A percentile compares a stretch with the other conserved stretches of the same genome.
These are phyloP conservation scores for Troilus luridus DNA, from an alignment of 2,888 invertebrate genomes.

Conservation along the genomic window DNA sequence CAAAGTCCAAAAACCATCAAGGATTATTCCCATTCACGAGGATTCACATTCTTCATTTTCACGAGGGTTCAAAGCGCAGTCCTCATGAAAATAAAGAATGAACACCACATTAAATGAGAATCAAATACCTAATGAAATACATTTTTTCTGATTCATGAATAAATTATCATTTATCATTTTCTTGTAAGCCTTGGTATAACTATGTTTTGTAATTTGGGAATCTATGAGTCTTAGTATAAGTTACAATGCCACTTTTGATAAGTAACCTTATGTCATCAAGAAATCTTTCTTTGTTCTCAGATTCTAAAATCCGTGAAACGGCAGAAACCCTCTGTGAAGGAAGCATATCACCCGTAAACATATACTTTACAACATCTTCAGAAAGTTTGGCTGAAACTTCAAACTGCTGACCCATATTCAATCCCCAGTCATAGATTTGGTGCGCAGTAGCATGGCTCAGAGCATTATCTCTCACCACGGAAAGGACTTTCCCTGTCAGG, in stretches of 20 bases:
- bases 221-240: slow-evolving; percentile 29
- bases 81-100: neutral
- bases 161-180: neutral
- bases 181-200: neutral
- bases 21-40: neutral
- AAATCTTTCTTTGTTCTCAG: slow-evolving; percentile 57
- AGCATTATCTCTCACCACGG: slow-evolving; percentile 64
- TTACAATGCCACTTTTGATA: slow-evolving; percentile 20
- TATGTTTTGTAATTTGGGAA: neutral
- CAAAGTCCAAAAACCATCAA: neutral
- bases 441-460: slow-evolving; percentile 64
- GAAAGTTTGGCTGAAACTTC: slow-evolving; percentile 60
- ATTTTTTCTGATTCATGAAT: neutral
- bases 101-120: neutral
- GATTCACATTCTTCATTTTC: no score
- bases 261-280: slow-evolving; percentile 42
- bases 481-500: slow-evolving; percentile 64
- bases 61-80: neutral
- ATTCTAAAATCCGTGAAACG: slow-evolving; percentile 61
- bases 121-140: neutral
- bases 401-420: slow-evolving; percentile 63
- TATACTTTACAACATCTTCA: slow-evolving; percentile 64
- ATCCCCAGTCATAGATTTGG: slow-evolving; percentile 66
- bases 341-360: slow-evolving; percentile 64
- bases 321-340: slow-evolving; percentile 64